Base-by-base conservation (phyloP, 2,797 vertebrate species). In the Fundulus diaphanus region DNA sequence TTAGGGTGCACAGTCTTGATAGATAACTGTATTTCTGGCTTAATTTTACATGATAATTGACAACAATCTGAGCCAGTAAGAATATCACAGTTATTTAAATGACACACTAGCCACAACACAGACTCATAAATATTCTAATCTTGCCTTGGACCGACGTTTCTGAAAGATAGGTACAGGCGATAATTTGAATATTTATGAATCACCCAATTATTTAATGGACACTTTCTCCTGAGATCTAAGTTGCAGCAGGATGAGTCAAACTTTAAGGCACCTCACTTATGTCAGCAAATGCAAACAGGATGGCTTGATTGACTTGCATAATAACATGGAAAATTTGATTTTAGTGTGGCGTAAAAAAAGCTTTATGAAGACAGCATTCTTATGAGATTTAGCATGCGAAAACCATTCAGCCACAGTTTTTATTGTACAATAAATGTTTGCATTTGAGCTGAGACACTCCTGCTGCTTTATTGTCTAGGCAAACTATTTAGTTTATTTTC, bases 161-260 rank as follows among this genome's bases (percentile, higher is more conserved):
- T 82, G 81, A 87, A 82, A 88, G 88, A 83, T 65, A 85, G 88
- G 87, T 89, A 82, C 87, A 89, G 80, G 77, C 27, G 73, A 85
- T 70, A 46, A 7, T 40, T 73, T 90, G 83, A 90, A 90, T 92
- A 91, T 90, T 87, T 85, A 91, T 92, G 82, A 88, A 77, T 73
- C 18, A 0, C 33, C 51, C 80, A 85, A 85, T 78, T 84, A 89
- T 86, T 79, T 56, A 0, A 59, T 70, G 71, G 66, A 85, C 80
- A 83, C 73, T 57, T 73, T 84, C 68, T 61, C 74, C 68, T 77
- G 68, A 82, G 77, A 78, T 84, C 73, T 49, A 73, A 79, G 78
- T 82, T 80, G 70, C 49, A 74, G 79, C 73, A 59, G 63, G 73
- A 87, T 65, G 72, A 81, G 74, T 82, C 51, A 65, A 80, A 83